Conservation (phyloP, 2,113 vertebrate species). For the Oncorhynchus keta region DNA sequence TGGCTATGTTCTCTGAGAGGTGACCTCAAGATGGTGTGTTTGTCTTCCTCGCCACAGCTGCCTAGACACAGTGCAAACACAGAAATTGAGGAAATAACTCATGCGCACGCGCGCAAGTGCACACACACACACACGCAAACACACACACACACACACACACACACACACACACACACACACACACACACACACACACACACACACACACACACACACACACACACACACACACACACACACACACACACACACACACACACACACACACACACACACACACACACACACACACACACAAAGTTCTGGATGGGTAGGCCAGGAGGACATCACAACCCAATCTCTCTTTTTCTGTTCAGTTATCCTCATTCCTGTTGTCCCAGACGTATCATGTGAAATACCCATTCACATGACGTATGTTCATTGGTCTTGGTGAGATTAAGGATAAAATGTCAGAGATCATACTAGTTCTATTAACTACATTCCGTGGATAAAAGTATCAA, state of each 20-base stretch:
- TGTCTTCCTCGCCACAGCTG: not conserved
- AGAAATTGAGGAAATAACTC: not conserved
- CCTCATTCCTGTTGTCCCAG: not conserved
- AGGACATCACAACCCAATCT: not conserved
- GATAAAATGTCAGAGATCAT: too few species aligned
- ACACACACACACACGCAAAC: not conserved
- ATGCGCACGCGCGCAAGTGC: not conserved
- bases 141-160: not conserved
- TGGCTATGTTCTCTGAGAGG: constrained; percentile 38
- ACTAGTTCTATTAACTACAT: too few species aligned
- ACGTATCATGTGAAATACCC: not conserved
- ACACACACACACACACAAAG: not conserved
- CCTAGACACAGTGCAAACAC: not conserved
- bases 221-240: too few species aligned
- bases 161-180: not conserved
- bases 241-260: too few species aligned
- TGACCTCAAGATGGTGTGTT: constrained; percentile 25
- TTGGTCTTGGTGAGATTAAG: too few species aligned
- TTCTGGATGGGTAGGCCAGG: not conserved
- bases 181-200: too few species aligned
- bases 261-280: too few species aligned
- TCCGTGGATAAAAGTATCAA: too few species aligned
- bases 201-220: too few species aligned
- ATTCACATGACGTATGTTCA: not conserved
- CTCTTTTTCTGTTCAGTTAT: not conserved